These are phyloP conservation scores for Lagria hirta DNA, from an alignment of 2,888 invertebrate genomes.

Conservation along the genomic window DNA sequence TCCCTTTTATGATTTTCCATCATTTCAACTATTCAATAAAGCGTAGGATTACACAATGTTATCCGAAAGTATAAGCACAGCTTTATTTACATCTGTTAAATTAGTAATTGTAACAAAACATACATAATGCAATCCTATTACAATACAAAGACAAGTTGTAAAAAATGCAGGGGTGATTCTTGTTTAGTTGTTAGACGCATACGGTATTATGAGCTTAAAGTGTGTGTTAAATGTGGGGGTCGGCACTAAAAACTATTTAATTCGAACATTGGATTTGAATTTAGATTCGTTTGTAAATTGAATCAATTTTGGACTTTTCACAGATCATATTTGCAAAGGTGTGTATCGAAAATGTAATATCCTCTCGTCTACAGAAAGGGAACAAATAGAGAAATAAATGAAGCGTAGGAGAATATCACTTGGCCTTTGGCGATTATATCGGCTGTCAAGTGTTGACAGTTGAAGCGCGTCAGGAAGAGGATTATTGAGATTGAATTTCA, in stretches of 20 bases:
- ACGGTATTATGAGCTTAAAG: conserved; percentile 34
- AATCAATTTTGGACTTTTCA: too few species aligned
- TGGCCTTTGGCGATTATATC: conserved; percentile 43
- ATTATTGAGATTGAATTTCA: conserved; percentile 40
- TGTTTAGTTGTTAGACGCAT: conserved; percentile 33
- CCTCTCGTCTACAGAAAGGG: conserved; percentile 36
- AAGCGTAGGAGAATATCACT: conserved; percentile 41
- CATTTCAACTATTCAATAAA: conserved; percentile 43
- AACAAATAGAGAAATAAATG: conserved; percentile 42
- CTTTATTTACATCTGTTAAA: conserved; percentile 49
- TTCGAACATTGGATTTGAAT: conserved; percentile 23
- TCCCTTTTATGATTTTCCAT: conserved; percentile 5
- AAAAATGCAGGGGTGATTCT: conserved; percentile 20
- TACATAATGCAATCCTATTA: conserved; percentile 26
- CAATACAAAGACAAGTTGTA: conserved; percentile 8
- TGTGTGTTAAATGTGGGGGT: conserved; percentile 30
- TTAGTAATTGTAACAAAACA: conserved; percentile 46
- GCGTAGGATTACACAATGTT: conserved; percentile 35
- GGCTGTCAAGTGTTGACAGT: conserved; percentile 46
- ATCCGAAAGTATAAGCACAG: conserved; percentile 39
- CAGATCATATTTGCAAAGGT: conserved; percentile 1
- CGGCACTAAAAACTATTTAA: conserved; percentile 34
- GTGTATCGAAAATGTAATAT: conserved; percentile 34
- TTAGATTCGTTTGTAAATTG: too few species aligned
- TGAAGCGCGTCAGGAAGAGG: conserved; percentile 41